Conservation (phyloP, 2,888 invertebrate genomes). For the Mactromeris polynyma region DNA sequence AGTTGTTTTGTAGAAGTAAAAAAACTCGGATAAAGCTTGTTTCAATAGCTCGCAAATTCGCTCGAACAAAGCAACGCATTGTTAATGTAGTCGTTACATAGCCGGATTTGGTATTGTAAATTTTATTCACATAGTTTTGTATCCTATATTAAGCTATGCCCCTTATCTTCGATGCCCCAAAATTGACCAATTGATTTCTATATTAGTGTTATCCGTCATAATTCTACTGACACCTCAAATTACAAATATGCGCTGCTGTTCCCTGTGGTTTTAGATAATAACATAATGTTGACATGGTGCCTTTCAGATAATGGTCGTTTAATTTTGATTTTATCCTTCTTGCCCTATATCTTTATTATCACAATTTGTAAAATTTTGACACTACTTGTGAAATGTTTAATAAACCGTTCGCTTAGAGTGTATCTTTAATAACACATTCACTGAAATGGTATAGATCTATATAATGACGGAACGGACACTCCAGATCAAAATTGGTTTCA, state of each 20-base stretch:
- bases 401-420: not conserved
- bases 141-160: constrained; percentile 29
- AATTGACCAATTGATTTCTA: constrained; percentile 64
- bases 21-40: not conserved
- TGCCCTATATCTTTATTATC: not conserved
- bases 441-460: not conserved
- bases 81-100: not conserved
- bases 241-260: constrained; percentile 66
- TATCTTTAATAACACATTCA: constrained; percentile 4
- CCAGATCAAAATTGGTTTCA: not conserved
- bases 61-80: not conserved
- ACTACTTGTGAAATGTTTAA: constrained; percentile 18
- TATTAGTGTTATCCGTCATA: constrained; percentile 63
- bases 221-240: constrained; percentile 66
- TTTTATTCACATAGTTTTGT: constrained; percentile 38
- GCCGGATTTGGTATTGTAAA: not conserved
- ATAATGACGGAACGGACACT: not conserved
- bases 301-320: constrained; percentile 38
- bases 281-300: constrained; percentile 31
- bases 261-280: constrained; percentile 40
- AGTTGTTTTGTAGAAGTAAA: not conserved
- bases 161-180: constrained; percentile 51
- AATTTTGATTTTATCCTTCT: constrained; percentile 32
- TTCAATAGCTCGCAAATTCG: not conserved
- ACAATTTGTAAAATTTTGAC: constrained; percentile 17